Evolutionary conservation across 2,888 invertebrate species (phyloP), one percentile per base, ranked within the genome.

Genomic region (Ichneumoninae sp.): DNA sequence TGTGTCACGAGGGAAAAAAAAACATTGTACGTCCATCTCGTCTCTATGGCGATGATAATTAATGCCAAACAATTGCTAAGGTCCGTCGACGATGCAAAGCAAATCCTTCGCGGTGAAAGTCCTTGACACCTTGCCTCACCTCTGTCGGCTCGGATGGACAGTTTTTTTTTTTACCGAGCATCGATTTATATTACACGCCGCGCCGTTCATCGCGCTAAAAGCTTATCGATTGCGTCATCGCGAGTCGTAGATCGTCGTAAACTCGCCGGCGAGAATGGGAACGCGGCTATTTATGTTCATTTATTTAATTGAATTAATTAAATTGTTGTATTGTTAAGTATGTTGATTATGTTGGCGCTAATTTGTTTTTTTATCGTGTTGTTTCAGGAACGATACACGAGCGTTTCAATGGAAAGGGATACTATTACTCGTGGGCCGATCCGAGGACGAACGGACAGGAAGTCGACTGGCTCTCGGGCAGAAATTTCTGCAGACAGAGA

Each of bases 401-500:
- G 80, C 92, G 91, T 30, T 92, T 92, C 86, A 93, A 93, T 85
- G 96, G 96, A 87, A 96, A 95, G 91, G 97, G 97, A 71, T 98
- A 98, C 93, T 97, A 97, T 95, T 98, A 97, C 95, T 97, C 97
- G 60, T 98, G 98, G 98, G 96, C 96, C 83, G 97, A 98, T 91
- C 96, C 96, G 4, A 95, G 96, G 30, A 95, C 97, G 47, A 95
- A 95, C 86, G 96, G 96, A 33, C 96, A 96, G 69, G 97, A 98
- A 93, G 95, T 97, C 89, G 97, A 98, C 94, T 98, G 98, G 98
- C 94, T 98, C 87, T 96, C 96, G 68, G 97, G 96, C 30, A 95
- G 98, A 91, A 98, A 98, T 93, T 97, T 96, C 94, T 98, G 98
- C 94, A 95, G 98, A 85, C 96, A 97, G 94, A 96, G 97, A 83